Conservation (phyloP, 2,113 vertebrate genomes). For the Geococcyx californianus region DNA sequence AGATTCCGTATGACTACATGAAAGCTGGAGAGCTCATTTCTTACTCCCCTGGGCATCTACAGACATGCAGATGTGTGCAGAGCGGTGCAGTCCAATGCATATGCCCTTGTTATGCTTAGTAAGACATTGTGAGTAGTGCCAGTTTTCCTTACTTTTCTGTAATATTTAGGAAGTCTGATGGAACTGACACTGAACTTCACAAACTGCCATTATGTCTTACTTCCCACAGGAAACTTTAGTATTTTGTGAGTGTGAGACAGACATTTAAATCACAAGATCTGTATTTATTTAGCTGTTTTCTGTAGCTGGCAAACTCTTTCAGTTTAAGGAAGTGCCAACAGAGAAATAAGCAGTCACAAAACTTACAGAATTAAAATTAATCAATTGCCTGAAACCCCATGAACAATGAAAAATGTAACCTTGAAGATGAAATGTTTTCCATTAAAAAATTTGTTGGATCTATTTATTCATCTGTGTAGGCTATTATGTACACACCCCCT, state of each 20-base stretch:
- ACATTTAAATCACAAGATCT: not conserved
- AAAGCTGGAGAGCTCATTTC: slow-evolving; percentile 44
- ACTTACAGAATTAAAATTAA: not conserved
- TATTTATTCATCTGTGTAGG: not conserved
- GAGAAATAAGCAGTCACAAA: not conserved
- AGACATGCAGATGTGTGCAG: slow-evolving; percentile 47
- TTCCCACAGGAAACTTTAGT: not conserved
- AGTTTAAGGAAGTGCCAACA: not conserved
- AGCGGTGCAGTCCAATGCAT: not conserved
- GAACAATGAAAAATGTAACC: not conserved
- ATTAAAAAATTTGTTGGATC: not conserved
- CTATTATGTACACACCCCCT: not conserved
- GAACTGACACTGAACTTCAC: not conserved
- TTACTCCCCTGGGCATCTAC: not conserved
- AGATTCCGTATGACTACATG: slow-evolving; percentile 54
- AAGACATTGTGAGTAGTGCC: not conserved
- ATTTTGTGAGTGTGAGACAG: not conserved
- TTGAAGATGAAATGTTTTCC: not conserved
- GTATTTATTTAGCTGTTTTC: not conserved
- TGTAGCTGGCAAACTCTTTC: not conserved
- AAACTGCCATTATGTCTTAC: not conserved
- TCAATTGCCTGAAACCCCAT: not conserved
- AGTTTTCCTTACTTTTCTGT: not conserved
- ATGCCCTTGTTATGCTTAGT: not conserved
- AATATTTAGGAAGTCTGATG: not conserved